Base-by-base conservation (phyloP, 2,113 vertebrate genomes). In the Charina bottae region DNA sequence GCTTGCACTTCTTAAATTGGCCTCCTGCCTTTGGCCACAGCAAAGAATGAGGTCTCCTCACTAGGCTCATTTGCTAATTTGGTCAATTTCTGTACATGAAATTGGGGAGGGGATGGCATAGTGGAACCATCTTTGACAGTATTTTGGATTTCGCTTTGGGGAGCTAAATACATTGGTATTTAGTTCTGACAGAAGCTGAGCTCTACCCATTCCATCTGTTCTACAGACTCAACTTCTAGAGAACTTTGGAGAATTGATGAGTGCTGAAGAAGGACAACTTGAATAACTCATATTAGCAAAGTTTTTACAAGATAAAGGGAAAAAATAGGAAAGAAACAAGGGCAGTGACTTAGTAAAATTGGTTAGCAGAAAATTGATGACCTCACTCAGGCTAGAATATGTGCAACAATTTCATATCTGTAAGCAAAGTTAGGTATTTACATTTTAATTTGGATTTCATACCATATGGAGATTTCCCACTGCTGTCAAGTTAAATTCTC, bases 401-500 rank as follows among this genome's bases (percentile, higher is more conserved):
- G 24, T 55, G 23, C 19, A 78, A 53, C 83, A 26, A 28, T 60
- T 89, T 10, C 83, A 24, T 92, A 90, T 91, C 87, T 87, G 26
- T 2, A 10, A 64, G 33, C 83, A 89, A 92, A 90, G 54, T 87
- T 92, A 88, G 53, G 68, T 92, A 28, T 49, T 13, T 49, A 49
- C 24, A 92, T 42, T 92, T 92, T 64, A 84, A 92, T 89, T 72
- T 90, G 37, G 33, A 28, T 64, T 85, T 46, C 17, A 54, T 72
- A 26, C 17, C 58, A 88, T 55, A 84, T 72, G 49, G 2, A 64
- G 86, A 62, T 85, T 59, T 83, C 59, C 55, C 46, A 49, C 90
- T 94, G 94, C 94, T 93, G 7, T 87, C 90, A 92, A 72, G 42
- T 26, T 91, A 87, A 94, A 96, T 4, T 89, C 93, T 93, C 72